A percentile compares a stretch with the other conserved stretches of the same genome.
Conservation (phyloP, 2,113 vertebrate species). For the Pandion haliaetus region DNA sequence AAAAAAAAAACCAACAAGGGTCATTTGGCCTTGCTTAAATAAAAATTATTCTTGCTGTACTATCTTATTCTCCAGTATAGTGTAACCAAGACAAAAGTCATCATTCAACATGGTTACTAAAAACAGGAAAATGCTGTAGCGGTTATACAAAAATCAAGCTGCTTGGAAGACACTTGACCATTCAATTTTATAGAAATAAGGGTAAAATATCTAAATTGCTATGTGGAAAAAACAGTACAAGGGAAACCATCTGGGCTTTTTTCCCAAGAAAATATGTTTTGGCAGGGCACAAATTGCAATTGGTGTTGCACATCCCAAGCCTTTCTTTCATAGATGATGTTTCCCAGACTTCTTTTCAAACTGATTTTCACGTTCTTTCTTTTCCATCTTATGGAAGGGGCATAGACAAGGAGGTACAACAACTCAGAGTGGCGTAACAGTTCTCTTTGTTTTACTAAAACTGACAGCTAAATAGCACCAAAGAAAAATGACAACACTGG, state of each 20-base stretch:
- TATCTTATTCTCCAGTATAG: not conserved
- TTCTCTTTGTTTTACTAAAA: not conserved
- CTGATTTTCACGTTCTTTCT: not conserved
- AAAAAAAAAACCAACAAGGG: rapidly evolving
- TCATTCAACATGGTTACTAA: not conserved
- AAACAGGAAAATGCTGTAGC: not conserved
- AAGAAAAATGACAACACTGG: not conserved
- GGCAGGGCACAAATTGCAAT: not conserved
- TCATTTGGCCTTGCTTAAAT: not conserved
- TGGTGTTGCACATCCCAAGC: not conserved
- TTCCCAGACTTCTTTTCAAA: not conserved
- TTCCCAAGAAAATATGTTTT: not conserved
- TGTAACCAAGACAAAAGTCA: not conserved
- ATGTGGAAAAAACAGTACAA: not conserved
- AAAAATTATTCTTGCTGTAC: not conserved
- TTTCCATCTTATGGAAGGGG: not conserved
- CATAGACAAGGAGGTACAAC: not conserved
- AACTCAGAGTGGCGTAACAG: not conserved
- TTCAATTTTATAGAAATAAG: not conserved
- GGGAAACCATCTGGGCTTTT: not conserved
- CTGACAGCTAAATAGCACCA: not conserved
- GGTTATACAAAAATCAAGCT: not conserved
- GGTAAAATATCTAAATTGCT: not conserved
- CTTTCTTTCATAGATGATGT: not conserved
- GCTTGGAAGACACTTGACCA: not conserved